Evolutionary conservation across 2,888 invertebrate genomes (phyloP).

Genomic region (Drosophila fungiperda): DNA sequence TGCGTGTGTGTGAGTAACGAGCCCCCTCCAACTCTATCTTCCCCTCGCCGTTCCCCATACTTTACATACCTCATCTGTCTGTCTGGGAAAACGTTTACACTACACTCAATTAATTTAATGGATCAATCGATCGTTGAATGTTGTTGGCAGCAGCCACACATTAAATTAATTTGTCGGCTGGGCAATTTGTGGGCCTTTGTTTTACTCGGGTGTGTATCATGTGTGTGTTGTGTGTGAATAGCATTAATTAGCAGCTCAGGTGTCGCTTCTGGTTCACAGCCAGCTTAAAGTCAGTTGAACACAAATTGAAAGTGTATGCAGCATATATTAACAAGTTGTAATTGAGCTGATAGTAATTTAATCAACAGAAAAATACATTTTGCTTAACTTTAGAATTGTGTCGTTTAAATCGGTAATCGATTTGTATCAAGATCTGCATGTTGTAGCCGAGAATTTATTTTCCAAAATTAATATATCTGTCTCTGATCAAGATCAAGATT

Average conservation of each 20-base stretch:
- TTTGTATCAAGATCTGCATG: too few species aligned
- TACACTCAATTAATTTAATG: slow-evolving; percentile 77
- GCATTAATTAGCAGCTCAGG: slow-evolving; percentile 50
- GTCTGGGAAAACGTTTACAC: slow-evolving; percentile 61
- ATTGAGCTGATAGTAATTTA: background rate
- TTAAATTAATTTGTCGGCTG: slow-evolving; percentile 45
- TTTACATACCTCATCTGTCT: slow-evolving; percentile 27
- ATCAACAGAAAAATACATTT: background rate
- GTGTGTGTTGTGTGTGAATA: background rate
- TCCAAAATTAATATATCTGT: background rate
- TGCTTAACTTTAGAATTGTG: too few species aligned
- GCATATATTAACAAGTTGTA: background rate
- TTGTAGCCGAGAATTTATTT: too few species aligned
- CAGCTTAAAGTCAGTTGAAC: background rate
- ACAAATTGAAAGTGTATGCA: background rate
- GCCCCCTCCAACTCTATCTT: background rate
- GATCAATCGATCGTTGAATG: slow-evolving; percentile 70
- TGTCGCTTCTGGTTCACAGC: slow-evolving; percentile 14
- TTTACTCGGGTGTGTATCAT: background rate
- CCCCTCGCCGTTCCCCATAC: background rate
- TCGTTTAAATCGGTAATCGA: too few species aligned
- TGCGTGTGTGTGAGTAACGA: background rate
- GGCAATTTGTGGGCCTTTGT: slow-evolving; percentile 35
- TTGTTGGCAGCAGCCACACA: slow-evolving; percentile 30
- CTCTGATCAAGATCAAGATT: background rate